phyloP scores from a whole-genome alignment of 35 echinoderm and acorn worm genomes.

The Amphiura filiformis region DNA sequence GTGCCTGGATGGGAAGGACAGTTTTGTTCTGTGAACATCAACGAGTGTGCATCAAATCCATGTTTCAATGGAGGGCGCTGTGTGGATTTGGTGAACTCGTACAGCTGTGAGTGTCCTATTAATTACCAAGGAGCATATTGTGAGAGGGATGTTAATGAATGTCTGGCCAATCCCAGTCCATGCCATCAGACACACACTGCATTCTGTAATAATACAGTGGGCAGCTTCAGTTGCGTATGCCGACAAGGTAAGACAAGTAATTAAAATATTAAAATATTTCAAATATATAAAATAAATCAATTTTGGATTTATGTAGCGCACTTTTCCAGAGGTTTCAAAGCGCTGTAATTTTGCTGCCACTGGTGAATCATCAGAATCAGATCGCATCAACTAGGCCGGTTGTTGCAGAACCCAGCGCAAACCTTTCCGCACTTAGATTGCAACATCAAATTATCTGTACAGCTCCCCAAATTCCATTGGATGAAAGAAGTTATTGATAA shows the following conservation, averaged over 20 bases:
- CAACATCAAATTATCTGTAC: too few relatives aligned
- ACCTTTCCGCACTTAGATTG: too few relatives aligned
- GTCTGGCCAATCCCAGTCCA: slow-evolving; percentile 25
- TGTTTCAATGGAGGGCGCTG: slow-evolving; percentile 70
- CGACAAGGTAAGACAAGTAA: slow-evolving; percentile 55
- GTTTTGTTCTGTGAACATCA: slow-evolving; percentile 53
- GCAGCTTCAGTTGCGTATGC: slow-evolving; percentile 77
- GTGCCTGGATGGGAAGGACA: slow-evolving; percentile 51
- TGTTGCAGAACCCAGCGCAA: too few relatives aligned
- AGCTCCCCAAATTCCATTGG: too few relatives aligned
- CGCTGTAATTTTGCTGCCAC: too few relatives aligned
- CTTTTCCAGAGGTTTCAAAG: too few relatives aligned
- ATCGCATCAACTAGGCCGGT: too few relatives aligned
- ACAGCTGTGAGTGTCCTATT: slow-evolving; percentile 58
- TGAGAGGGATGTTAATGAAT: slow-evolving; percentile 78
- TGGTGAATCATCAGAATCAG: too few relatives aligned
- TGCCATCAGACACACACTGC: slow-evolving; percentile 59
- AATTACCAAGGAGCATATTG: slow-evolving; percentile 70
- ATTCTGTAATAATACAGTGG: slow-evolving; percentile 79
- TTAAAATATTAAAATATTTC: too few relatives aligned
- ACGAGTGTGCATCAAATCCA: slow-evolving; percentile 75
- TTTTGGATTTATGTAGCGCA: too few relatives aligned
- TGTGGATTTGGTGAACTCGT: slow-evolving; percentile 51
- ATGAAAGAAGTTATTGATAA: too few relatives aligned
- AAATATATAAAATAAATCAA: too few relatives aligned